Percentiles rank a stretch among this genome's conserved stretches.
Evolutionary conservation across 2,113 vertebrate species (phyloP).

Genomic region (Saguinus midas): DNA sequence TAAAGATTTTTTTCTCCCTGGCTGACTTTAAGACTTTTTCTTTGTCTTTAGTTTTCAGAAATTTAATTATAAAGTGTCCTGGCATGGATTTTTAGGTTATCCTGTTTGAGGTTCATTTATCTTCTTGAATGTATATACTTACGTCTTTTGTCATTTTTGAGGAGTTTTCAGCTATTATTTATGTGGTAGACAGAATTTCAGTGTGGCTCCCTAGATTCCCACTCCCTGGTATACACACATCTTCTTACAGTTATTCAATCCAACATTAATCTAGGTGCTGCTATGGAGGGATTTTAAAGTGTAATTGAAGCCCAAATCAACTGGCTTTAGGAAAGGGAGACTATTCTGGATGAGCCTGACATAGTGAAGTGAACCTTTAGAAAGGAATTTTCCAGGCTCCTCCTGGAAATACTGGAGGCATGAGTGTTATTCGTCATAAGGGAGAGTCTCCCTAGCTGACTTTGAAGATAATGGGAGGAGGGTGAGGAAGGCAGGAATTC

Average conservation of each 20-base stretch:
- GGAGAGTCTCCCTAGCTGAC: fast-evolving
- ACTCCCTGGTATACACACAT: background rate
- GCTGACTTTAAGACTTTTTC: no score
- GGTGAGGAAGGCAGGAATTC: background rate
- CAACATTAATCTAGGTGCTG: background rate
- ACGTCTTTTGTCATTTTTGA: background rate
- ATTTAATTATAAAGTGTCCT: background rate
- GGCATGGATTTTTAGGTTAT: background rate
- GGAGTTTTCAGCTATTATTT: background rate
- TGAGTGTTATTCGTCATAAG: no score
- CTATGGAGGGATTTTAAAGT: background rate
- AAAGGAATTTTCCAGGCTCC: no score
- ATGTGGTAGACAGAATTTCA: no score
- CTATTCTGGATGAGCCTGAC: background rate
- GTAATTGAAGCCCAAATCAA: background rate
- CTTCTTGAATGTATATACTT: background rate
- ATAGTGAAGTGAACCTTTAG: background rate
- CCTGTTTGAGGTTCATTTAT: background rate
- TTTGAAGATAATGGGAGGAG: no score
- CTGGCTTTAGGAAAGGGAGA: background rate
- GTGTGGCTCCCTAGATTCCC: background rate
- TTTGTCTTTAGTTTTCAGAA: background rate
- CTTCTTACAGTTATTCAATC: background rate
- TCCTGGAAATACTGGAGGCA: no score
- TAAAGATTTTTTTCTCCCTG: background rate